phyloP scores from a whole-genome alignment of 2,113 vertebrate genomes.

The Pluvianellus socialis region DNA sequence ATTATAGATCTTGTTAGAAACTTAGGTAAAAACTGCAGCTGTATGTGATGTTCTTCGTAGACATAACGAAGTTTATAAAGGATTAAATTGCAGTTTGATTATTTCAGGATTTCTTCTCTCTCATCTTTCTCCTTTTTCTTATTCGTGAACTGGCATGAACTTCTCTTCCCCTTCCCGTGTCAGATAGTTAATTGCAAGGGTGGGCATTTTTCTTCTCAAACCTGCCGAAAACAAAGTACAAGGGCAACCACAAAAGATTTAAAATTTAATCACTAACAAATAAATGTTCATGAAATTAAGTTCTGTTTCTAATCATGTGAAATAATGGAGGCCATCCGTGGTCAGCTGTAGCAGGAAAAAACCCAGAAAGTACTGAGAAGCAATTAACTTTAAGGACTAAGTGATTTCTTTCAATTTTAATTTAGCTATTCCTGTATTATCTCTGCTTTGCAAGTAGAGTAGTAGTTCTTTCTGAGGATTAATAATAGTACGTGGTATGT shows the following conservation, averaged over 20 bases:
- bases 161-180: neutral
- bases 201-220: neutral
- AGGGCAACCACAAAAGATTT: neutral
- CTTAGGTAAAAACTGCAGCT: neutral
- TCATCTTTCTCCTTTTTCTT: neutral
- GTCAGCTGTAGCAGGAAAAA: neutral
- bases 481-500: neutral
- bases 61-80: neutral
- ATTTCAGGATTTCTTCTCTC: neutral
- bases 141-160: neutral
- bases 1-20: neutral
- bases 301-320: constrained; percentile 30
- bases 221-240: neutral
- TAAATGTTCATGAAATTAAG: constrained; percentile 53
- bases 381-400: constrained; percentile 60
- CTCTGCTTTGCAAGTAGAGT: constrained; percentile 6
- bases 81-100: neutral
- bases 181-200: neutral
- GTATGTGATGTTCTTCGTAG: neutral
- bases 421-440: constrained; percentile 24
- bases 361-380: constrained; percentile 1
- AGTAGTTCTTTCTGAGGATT: neutral
- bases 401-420: constrained; percentile 54
- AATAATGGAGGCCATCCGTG: neutral
- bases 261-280: neutral